These are phyloP conservation scores for Bombyx huttoni DNA, from an alignment of 2,888 invertebrate species.

Conservation along the genomic window DNA sequence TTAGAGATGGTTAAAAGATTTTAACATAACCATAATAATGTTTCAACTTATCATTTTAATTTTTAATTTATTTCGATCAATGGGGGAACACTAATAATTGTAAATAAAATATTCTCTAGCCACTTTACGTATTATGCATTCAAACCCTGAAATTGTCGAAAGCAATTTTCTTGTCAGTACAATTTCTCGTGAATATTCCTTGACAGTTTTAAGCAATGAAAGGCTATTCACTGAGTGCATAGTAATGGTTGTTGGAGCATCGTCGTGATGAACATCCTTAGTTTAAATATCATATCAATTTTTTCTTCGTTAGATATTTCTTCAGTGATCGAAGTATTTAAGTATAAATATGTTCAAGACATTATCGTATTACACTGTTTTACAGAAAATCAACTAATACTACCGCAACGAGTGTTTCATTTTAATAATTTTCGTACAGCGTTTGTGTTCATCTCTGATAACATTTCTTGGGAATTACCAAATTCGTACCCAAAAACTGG, in stretches of 20 bases:
- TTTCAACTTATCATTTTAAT: no score
- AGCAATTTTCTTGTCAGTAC: not conserved
- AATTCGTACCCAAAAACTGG: conserved; percentile 24
- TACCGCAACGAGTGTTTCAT: conserved; percentile 26
- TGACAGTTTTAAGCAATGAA: not conserved
- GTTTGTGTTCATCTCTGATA: conserved; percentile 8
- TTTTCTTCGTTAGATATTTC: not conserved
- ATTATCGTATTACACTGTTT: conserved; percentile 33
- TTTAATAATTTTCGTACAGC: conserved; percentile 19
- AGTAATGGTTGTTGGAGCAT: not conserved
- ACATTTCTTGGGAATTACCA: conserved; percentile 9
- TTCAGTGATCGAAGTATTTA: conserved; percentile 31
- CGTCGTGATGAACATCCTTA: not conserved
- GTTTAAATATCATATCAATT: not conserved
- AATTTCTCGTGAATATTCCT: not conserved
- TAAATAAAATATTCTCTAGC: not conserved
- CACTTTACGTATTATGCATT: not conserved
- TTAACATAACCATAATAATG: no score
- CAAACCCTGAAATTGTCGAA: not conserved
- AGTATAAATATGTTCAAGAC: conserved; percentile 33
- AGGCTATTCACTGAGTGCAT: not conserved
- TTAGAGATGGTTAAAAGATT: no score
- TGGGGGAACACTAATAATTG: not conserved
- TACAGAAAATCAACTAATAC: conserved; percentile 12
- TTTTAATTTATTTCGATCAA: no score